phyloP scores from a whole-genome alignment of 2,888 invertebrate genomes.

The Cybosia mesomella region DNA sequence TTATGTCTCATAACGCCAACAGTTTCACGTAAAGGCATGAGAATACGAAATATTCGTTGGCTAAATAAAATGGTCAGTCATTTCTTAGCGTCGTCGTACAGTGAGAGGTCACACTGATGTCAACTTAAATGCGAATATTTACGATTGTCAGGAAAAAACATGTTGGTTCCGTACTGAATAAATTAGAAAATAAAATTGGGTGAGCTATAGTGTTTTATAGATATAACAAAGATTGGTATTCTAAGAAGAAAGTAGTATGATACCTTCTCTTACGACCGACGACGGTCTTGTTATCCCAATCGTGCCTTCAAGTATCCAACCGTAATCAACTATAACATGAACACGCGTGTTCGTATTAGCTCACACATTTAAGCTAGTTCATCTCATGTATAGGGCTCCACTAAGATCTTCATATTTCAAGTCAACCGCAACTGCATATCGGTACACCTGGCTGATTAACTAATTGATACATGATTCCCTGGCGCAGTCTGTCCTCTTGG shows the following conservation, averaged over 20 bases:
- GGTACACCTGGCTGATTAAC: too few species aligned
- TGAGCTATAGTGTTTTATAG: background rate
- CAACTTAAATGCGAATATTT: conserved; percentile 30
- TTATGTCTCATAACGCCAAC: background rate
- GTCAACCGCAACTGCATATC: too few species aligned
- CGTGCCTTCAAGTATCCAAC: too few species aligned
- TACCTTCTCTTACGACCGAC: too few species aligned
- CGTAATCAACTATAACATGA: too few species aligned
- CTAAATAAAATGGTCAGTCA: conserved; percentile 11
- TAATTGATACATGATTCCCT: too few species aligned
- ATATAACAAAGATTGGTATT: background rate
- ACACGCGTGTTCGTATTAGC: too few species aligned
- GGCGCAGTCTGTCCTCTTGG: too few species aligned
- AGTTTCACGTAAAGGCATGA: conserved; percentile 5
- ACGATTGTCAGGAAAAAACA: conserved; percentile 14
- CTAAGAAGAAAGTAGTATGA: background rate
- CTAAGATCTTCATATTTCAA: too few species aligned
- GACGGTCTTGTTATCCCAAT: too few species aligned
- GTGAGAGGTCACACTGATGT: conserved; percentile 31
- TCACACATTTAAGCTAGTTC: too few species aligned
- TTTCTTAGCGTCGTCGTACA: conserved; percentile 10
- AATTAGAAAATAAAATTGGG: background rate
- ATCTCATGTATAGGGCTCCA: too few species aligned
- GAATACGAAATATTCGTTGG: background rate
- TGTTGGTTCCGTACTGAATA: conserved; percentile 16